These are phyloP conservation scores for Papilio helenus DNA, from an alignment of 1,140 invertebrate genomes.

Conservation along the genomic window DNA sequence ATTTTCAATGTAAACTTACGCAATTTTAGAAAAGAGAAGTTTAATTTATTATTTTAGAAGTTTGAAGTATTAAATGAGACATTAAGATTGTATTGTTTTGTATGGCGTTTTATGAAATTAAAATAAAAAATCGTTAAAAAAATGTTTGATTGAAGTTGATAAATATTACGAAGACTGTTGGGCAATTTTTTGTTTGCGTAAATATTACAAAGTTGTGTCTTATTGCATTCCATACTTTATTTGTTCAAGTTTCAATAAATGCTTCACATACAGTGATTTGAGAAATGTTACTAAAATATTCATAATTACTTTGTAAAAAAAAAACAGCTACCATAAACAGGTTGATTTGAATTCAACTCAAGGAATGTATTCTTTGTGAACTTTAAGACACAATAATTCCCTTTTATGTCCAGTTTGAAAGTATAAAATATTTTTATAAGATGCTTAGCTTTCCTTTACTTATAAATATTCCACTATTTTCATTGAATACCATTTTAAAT, in stretches of 20 bases:
- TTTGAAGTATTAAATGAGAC: constrained; percentile 36
- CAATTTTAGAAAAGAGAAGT: constrained; percentile 21
- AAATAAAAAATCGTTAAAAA: neutral
- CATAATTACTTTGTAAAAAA: neutral
- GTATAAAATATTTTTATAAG: constrained; percentile 80
- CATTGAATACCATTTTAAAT: constrained; percentile 67
- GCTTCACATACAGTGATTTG: constrained; percentile 22
- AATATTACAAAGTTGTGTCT: constrained; percentile 39
- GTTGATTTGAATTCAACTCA: constrained; percentile 47
- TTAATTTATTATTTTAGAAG: constrained; percentile 36
- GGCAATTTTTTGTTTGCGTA: constrained; percentile 32
- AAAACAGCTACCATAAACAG: constrained; percentile 46
- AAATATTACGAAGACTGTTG: constrained; percentile 24
- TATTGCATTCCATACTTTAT: constrained; percentile 62
- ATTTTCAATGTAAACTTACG: constrained; percentile 23
- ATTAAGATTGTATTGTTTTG: constrained; percentile 33
- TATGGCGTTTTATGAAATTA: constrained; percentile 27
- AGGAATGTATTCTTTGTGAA: constrained; percentile 48
- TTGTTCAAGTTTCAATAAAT: constrained; percentile 43
- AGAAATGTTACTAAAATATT: constrained; percentile 1
- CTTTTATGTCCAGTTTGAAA: constrained; percentile 69
- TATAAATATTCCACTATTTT: constrained; percentile 79
- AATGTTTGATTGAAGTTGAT: neutral
- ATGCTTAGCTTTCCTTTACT: constrained; percentile 81
- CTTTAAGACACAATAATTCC: constrained; percentile 57